These are phyloP conservation scores for Zosterops japonicus DNA, from an alignment of 2,113 vertebrate species.

Conservation along the genomic window DNA sequence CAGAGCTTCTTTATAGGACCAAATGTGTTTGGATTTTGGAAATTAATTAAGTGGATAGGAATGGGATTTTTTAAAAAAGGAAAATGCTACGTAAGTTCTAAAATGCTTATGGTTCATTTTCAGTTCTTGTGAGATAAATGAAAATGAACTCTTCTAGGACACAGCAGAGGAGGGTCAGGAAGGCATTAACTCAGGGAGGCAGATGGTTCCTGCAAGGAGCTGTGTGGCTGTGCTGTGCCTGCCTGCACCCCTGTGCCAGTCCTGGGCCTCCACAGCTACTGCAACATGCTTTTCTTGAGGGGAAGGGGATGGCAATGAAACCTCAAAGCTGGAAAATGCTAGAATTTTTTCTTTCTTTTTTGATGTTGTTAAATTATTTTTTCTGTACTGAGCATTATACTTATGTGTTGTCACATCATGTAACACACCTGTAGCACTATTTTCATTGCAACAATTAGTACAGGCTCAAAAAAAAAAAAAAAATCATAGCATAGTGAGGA, in stretches of 20 bases:
- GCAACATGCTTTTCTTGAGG: fast-evolving
- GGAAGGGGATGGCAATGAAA: neutral
- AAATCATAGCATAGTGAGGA: neutral
- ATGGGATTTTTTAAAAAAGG: no score
- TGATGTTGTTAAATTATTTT: neutral
- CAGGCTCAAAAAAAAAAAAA: neutral
- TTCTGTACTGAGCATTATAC: neutral
- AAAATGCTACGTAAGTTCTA: neutral
- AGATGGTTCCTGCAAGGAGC: neutral
- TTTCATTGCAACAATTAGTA: neutral
- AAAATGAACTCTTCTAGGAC: neutral
- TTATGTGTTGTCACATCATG: neutral
- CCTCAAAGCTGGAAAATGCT: neutral
- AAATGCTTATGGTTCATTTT: neutral
- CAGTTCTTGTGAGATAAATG: neutral
- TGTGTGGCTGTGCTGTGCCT: fast-evolving
- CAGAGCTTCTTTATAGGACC: neutral
- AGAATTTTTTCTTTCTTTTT: neutral
- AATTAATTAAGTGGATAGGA: neutral
- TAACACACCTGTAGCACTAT: neutral
- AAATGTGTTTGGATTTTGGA: neutral
- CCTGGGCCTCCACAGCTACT: fast-evolving
- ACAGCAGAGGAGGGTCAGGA: neutral
- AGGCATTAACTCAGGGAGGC: neutral
- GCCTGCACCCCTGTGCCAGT: fast-evolving